A percentile compares a stretch with the other conserved stretches of the same genome.
These are phyloP conservation scores for Rhinogobius similis DNA, from an alignment of 2,113 vertebrate genomes.

Conservation along the genomic window DNA sequence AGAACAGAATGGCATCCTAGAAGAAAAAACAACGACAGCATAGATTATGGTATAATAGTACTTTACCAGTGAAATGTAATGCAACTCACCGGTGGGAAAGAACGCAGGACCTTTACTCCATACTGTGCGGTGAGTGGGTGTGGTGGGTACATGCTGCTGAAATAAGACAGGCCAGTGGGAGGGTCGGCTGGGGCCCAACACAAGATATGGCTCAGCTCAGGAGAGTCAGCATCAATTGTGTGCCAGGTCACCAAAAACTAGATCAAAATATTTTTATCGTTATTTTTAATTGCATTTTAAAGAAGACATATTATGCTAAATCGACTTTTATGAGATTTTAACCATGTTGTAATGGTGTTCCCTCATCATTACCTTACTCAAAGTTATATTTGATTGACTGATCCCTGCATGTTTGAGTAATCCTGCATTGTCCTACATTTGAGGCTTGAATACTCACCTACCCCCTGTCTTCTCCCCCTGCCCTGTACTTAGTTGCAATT, in stretches of 20 bases:
- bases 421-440: too few species aligned
- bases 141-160: conserved; percentile 97
- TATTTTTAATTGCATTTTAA: too few species aligned
- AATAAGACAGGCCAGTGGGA: conserved; percentile 96
- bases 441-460: too few species aligned
- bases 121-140: conserved; percentile 98
- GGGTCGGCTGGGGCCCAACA: conserved; percentile 97
- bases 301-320: too few species aligned
- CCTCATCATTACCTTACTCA: too few species aligned
- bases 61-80: not conserved
- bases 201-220: conserved; percentile 94
- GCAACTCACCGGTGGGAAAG: conserved; percentile 91
- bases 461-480: too few species aligned
- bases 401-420: too few species aligned
- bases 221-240: conserved; percentile 96
- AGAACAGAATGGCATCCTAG: conserved; percentile 97
- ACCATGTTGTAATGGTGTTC: too few species aligned
- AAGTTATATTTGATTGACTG: too few species aligned
- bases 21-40: not conserved
- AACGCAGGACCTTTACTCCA: conserved; percentile 94
- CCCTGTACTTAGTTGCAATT: too few species aligned
- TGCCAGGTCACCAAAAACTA: conserved; percentile 98
- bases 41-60: not conserved
- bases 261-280: too few species aligned
- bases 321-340: too few species aligned